These are phyloP conservation scores for Psittacula derbiana DNA, from an alignment of 2,797 vertebrate genomes.

Conservation along the genomic window DNA sequence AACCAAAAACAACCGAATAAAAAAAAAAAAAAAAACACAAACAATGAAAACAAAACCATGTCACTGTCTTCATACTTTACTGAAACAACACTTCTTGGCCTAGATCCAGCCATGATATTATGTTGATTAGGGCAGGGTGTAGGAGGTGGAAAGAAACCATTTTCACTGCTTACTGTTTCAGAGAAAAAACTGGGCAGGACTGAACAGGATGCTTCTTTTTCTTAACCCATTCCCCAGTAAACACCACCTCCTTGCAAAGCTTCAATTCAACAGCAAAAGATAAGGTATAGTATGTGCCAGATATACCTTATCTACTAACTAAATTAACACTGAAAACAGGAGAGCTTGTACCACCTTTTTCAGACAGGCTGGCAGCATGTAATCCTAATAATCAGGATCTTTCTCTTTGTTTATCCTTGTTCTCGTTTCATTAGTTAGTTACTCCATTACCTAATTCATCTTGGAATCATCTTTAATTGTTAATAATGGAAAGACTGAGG, in stretches of 20 bases:
- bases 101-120: not conserved
- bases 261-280: not conserved
- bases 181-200: not conserved
- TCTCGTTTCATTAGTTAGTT: slow-evolving; percentile 9
- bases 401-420: slow-evolving; percentile 7
- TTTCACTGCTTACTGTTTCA: not conserved
- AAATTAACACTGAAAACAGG: not conserved
- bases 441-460: slow-evolving; percentile 29
- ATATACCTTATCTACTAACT: slow-evolving; percentile 1
- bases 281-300: not conserved
- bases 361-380: not conserved
- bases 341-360: not conserved
- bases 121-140: not conserved
- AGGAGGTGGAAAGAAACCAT: not conserved
- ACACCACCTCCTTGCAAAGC: not conserved
- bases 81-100: not conserved
- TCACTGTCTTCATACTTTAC: not conserved
- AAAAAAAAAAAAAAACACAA: not conserved
- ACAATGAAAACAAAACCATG: not conserved
- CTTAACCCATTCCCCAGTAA: not conserved
- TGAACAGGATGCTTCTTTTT: slow-evolving; percentile 1
- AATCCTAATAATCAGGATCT: not conserved
- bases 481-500: slow-evolving; percentile 58
- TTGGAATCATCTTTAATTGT: slow-evolving; percentile 65
- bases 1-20: not conserved